Evolutionary conservation across 2,888 invertebrate species (phyloP).

Genomic region (Rugalucina vietnamica): DNA sequence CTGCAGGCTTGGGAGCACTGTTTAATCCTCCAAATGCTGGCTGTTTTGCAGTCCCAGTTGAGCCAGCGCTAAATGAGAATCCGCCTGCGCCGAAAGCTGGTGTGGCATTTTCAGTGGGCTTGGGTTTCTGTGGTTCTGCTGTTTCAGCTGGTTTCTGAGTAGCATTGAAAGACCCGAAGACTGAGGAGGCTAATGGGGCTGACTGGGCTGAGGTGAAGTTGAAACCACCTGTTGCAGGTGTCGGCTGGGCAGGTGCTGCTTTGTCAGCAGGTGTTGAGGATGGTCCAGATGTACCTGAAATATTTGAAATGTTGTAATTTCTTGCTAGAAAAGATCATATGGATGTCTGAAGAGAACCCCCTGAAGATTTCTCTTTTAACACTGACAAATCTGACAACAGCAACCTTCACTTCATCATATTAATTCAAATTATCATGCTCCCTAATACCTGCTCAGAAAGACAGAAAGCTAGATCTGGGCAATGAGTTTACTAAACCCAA

Average conservation of each 20-base stretch:
- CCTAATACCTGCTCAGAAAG: too few species aligned
- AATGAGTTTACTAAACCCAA: too few species aligned
- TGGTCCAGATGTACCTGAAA: background rate
- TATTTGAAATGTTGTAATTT: too few species aligned
- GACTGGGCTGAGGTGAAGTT: constrained; percentile 5
- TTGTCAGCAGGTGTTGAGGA: background rate
- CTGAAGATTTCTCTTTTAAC: too few species aligned
- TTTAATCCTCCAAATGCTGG: constrained; percentile 29
- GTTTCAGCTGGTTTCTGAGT: background rate
- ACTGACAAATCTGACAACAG: too few species aligned
- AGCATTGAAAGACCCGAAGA: constrained; percentile 47
- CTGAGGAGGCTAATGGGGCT: constrained; percentile 26
- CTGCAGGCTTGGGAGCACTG: constrained; percentile 47
- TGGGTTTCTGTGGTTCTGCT: background rate
- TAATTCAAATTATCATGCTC: too few species aligned
- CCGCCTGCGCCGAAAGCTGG: background rate
- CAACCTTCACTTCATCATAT: too few species aligned
- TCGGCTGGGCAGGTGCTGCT: background rate
- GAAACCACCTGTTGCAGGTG: background rate
- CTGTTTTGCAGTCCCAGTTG: background rate
- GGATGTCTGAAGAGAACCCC: too few species aligned
- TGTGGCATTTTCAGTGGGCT: background rate
- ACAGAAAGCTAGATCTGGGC: too few species aligned
- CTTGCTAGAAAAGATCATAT: too few species aligned
- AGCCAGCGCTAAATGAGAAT: background rate